These are phyloP conservation scores for Agonum fuliginosum DNA, from an alignment of 2,888 invertebrate species.

Conservation along the genomic window DNA sequence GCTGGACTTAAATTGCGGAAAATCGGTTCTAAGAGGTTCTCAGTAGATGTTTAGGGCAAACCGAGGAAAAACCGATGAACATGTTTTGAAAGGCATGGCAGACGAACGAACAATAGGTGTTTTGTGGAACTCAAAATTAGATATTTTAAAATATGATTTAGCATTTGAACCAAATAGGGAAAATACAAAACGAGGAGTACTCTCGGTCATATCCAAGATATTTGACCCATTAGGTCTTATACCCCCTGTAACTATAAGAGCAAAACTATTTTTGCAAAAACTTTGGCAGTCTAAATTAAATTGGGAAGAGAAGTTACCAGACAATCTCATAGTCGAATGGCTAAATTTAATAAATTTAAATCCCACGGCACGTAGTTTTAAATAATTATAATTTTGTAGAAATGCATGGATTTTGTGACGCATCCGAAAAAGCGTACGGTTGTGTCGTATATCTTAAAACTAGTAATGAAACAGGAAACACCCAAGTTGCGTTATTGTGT, in stretches of 20 bases:
- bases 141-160: neutral
- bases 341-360: slow-evolving; percentile 22
- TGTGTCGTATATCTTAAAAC: neutral
- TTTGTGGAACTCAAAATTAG: neutral
- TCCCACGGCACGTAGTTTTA: neutral
- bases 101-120: neutral
- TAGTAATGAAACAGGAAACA: neutral
- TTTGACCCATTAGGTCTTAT: neutral
- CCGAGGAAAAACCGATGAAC: neutral
- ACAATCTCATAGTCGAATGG: neutral
- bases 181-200: neutral
- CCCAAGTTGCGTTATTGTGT: slow-evolving; percentile 29
- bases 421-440: slow-evolving; percentile 63
- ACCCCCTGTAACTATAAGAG: neutral
- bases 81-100: neutral
- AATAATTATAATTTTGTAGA: slow-evolving; percentile 40
- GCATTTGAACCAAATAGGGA: neutral
- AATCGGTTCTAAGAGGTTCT: neutral
- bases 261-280: neutral
- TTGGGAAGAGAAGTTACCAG: neutral
- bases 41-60: neutral
- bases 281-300: neutral
- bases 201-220: neutral
- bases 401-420: slow-evolving; percentile 65
- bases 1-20: neutral